phyloP scores from a whole-genome alignment of 2,797 vertebrate genomes.

The Argya squamiceps region DNA sequence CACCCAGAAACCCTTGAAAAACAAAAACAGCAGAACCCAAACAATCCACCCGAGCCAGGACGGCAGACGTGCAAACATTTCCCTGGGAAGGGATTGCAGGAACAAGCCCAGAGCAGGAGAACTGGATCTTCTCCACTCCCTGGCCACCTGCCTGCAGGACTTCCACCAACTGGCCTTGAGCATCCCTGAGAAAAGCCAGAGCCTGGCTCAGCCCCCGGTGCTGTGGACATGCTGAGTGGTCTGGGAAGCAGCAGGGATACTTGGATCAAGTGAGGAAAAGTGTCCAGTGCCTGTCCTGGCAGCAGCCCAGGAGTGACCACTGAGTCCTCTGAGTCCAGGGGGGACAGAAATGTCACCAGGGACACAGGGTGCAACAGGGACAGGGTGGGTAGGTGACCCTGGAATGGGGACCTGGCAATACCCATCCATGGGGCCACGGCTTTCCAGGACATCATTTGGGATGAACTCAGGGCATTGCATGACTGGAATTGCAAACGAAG shows the following conservation, averaged over 20 bases:
- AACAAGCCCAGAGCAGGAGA: not conserved
- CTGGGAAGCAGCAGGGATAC: not conserved
- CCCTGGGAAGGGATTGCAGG: constrained; percentile 1
- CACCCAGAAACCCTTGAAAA: constrained; percentile 63
- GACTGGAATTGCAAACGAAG: accelerated
- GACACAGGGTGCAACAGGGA: not conserved
- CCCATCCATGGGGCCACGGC: accelerated
- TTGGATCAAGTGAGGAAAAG: accelerated
- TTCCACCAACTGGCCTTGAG: constrained; percentile 34
- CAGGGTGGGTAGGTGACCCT: not conserved
- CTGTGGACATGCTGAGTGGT: not conserved
- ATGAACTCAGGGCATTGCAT: not conserved
- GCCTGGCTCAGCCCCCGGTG: not conserved
- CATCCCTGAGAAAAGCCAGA: not conserved
- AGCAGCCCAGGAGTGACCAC: not conserved
- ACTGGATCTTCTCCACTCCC: constrained; percentile 13
- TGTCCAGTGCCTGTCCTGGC: accelerated
- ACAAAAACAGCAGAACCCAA: constrained; percentile 65
- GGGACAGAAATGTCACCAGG: not conserved
- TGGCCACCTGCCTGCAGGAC: constrained; percentile 48
- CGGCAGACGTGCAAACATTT: constrained; percentile 5
- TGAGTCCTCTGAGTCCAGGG: accelerated
- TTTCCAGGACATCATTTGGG: not conserved
- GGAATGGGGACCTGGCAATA: accelerated
- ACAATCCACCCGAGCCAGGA: constrained; percentile 25